phyloP scores from a whole-genome alignment of 2,888 invertebrate genomes.

The Leptinotarsa tumamoca region DNA sequence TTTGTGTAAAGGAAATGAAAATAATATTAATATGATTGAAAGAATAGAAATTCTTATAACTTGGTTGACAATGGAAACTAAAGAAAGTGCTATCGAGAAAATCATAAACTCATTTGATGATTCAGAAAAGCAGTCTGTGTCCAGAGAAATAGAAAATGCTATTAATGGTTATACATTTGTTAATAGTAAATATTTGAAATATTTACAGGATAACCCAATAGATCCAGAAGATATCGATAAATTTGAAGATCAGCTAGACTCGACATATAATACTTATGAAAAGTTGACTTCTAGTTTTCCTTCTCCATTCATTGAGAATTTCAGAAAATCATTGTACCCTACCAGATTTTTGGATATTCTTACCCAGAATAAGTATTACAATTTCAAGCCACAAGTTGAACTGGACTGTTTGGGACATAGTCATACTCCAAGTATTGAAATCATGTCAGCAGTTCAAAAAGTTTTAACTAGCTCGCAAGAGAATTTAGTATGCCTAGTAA shows the following conservation, averaged over 20 bases:
- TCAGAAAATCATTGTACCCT: constrained; percentile 73
- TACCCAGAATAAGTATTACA: constrained; percentile 73
- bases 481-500: constrained; percentile 58
- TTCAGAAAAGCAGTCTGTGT: constrained; percentile 69
- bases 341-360: constrained; percentile 77
- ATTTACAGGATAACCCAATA: constrained; percentile 64
- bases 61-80: constrained; percentile 81
- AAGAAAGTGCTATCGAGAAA: constrained; percentile 77
- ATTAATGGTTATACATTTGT: constrained; percentile 75
- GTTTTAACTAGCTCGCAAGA: constrained; percentile 53
- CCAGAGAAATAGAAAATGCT: constrained; percentile 72
- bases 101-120: constrained; percentile 75
- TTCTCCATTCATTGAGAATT: constrained; percentile 65
- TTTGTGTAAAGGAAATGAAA: constrained; percentile 81
- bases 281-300: constrained; percentile 73
- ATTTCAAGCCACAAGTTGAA: constrained; percentile 78
- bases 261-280: constrained; percentile 32
- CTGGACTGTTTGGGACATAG: constrained; percentile 73
- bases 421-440: constrained; percentile 71
- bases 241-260: constrained; percentile 31
- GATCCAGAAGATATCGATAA: constrained; percentile 30
- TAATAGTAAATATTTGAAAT: constrained; percentile 72
- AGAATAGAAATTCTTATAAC: constrained; percentile 78
- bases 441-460: constrained; percentile 73
- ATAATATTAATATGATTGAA: constrained; percentile 74